Conservation (phyloP, 2,797 vertebrate species). For the Saxicola maurus region DNA sequence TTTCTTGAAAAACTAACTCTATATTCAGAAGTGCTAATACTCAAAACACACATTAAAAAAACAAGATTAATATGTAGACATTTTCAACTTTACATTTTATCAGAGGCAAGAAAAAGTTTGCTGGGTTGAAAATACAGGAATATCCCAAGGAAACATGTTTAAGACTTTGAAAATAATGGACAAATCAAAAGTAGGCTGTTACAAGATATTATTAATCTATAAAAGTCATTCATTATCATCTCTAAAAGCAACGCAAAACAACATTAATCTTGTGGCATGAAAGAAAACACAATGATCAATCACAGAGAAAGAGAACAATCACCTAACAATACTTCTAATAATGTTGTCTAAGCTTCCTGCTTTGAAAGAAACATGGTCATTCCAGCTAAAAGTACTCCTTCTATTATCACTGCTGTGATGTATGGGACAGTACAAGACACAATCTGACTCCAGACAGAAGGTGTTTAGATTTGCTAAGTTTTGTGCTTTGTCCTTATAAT, state of each 20-base stretch:
- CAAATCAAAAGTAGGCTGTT: conserved; percentile 36
- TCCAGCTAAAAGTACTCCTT: conserved; percentile 13
- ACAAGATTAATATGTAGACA: not conserved
- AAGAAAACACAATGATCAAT: conserved; percentile 67
- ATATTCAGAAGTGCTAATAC: not conserved
- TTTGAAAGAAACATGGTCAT: conserved; percentile 32
- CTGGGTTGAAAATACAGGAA: not conserved
- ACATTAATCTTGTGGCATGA: conserved; percentile 67
- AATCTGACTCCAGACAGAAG: not conserved
- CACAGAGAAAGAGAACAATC: conserved; percentile 59
- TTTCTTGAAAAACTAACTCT: not conserved
- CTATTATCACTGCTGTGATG: not conserved
- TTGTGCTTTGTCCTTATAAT: conserved; percentile 17
- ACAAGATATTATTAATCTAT: conserved; percentile 34
- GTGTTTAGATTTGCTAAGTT: conserved; percentile 2
- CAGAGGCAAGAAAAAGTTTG: not conserved
- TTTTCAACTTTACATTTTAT: not conserved
- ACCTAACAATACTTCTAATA: conserved; percentile 65
- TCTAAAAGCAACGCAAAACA: conserved; percentile 55
- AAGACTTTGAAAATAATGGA: conserved; percentile 17
- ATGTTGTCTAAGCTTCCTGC: conserved; percentile 17
- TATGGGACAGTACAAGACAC: conserved; percentile 13
- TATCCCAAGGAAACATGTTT: not conserved
- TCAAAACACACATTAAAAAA: not conserved
- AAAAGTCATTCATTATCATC: conserved; percentile 50